A percentile compares a stretch with the other conserved stretches of the same genome.
Conservation (phyloP, 2,797 vertebrate genomes). For the Taeniopygia guttata region DNA sequence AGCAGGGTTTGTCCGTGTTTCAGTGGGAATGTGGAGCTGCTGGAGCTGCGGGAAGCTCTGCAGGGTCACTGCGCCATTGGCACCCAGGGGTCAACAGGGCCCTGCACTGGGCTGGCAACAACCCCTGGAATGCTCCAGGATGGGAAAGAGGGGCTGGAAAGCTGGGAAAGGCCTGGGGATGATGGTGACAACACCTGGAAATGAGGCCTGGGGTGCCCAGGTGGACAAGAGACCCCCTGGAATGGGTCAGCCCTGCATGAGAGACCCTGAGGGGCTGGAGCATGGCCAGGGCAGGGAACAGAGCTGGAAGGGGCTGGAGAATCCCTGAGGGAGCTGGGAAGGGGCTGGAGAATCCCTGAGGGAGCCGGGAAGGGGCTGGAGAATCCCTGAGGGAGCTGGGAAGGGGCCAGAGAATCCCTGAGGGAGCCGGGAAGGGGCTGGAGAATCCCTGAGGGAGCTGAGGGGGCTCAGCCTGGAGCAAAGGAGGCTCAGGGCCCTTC, state of each 20-base stretch:
- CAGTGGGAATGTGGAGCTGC: background rate
- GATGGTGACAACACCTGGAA: background rate
- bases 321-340: too few species aligned
- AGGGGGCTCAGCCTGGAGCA: background rate
- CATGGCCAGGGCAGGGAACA: fast-evolving
- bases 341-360: background rate
- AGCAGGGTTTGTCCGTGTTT: fast-evolving
- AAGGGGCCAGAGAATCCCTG: background rate
- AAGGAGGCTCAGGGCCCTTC: background rate
- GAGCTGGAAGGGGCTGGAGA: too few species aligned
- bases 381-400: too few species aligned
- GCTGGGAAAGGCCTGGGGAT: too few species aligned
- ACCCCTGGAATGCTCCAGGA: background rate
- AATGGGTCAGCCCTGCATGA: background rate
- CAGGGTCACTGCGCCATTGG: background rate
- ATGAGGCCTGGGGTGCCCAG: background rate
- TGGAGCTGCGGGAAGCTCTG: background rate
- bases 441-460: too few species aligned
- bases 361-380: too few species aligned
- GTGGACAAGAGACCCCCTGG: background rate
- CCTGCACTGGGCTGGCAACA: background rate
- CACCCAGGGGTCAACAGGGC: background rate
- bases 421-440: too few species aligned
- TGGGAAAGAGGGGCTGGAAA: background rate
- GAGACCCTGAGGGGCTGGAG: background rate